Conservation (phyloP, 2,113 vertebrate species). For the Tauraco erythrolophus region DNA sequence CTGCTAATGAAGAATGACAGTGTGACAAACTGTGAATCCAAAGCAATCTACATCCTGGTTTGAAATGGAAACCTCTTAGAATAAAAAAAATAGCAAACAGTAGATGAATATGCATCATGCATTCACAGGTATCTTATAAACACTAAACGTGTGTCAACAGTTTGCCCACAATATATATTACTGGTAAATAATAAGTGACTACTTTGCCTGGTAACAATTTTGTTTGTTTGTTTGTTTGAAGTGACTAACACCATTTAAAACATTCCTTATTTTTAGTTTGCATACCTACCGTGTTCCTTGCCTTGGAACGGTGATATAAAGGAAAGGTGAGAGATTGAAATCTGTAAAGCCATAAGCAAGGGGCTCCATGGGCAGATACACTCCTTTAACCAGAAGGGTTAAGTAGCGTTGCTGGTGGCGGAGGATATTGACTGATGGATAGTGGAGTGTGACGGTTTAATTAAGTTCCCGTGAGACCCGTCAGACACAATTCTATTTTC, state of each 20-base stretch:
- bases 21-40: neutral
- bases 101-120: neutral
- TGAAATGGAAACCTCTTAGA: conserved; percentile 60
- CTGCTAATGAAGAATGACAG: conserved; percentile 8
- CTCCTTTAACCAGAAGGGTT: neutral
- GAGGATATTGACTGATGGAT: neutral
- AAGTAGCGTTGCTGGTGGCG: neutral
- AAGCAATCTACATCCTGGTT: neutral
- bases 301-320: neutral
- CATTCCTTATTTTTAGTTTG: neutral
- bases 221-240: neutral
- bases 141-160: conserved; percentile 32
- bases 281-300: neutral
- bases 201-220: neutral
- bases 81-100: conserved; percentile 57
- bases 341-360: neutral
- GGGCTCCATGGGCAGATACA: accelerated
- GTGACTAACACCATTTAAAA: neutral
- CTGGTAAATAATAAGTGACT: neutral
- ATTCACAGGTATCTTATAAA: conserved; percentile 38
- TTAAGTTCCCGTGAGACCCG: neutral
- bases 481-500: neutral
- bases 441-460: neutral
- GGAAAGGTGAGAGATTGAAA: neutral
- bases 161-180: neutral